Evolutionary conservation across 2,797 vertebrate species (phyloP), one percentile per base, ranked within the genome.

Genomic region (Nasua narica): DNA sequence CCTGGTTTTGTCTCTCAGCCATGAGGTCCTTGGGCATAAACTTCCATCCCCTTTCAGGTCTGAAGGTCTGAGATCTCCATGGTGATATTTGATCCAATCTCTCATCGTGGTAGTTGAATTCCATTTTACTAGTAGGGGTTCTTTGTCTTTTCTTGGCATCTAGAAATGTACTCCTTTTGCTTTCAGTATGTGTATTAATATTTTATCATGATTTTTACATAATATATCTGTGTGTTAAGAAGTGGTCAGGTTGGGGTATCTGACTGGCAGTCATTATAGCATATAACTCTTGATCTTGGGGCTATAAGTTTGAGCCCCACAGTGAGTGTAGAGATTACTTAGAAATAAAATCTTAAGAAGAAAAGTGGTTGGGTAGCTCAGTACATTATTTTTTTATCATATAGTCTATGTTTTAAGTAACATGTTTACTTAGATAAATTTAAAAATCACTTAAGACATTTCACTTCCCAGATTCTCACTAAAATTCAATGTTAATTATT

Each of bases 401-500:
- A n/a, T 87, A 52, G 32, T 56, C 29, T 93, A 37, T 81, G n/a
- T 92, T 85, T 90, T 79, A 96, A n/a, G 18, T 76, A 76, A 6
- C 12, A 62, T 50, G 1, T 94, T 95, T 70, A 86, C 84, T 81
- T 60, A 70, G 54, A 52, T 54, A 48, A 46, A 94, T 48, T 77
- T 92, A 90, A 90, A 86, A 81, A 58, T 67, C 32, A 78, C 10
- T 90, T 72, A 72, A 78, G 90, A 78, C 11, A 90, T 84, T 94
- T 95, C 72, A 46, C 10, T 69, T 87, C 82, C 21, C 16, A 82
- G 13, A 56, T 83, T 3, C n/a, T 91, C 27, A 84, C 77, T 89
- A 95, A 93, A 92, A 77, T 58, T 70, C n/a, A 87, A 13, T 92
- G 88, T n/a, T 58, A 85, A 76, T 79, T 92, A 16, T 78, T 85